Percentiles rank a stretch among this genome's conserved stretches.
Evolutionary conservation across 2,888 invertebrate species (phyloP).

Genomic region (Electrophaes corylata): DNA sequence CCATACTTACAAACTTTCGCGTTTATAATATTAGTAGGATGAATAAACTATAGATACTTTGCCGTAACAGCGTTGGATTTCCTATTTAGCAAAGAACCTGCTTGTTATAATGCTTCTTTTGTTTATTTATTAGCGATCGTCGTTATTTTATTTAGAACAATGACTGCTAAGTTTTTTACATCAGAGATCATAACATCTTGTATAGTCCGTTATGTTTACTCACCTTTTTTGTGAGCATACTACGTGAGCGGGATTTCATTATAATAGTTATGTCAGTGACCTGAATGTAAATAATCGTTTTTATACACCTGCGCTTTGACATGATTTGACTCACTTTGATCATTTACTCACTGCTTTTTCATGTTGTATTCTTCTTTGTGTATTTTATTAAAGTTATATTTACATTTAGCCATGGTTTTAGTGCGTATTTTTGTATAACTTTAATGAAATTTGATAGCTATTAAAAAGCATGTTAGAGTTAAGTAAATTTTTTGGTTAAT

Average conservation of each 20-base stretch:
- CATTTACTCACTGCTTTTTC: not conserved
- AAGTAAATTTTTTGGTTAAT: too few species aligned
- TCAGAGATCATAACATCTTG: constrained; percentile 27
- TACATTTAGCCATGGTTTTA: not conserved
- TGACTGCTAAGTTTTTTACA: constrained; percentile 7
- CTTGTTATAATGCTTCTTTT: not conserved
- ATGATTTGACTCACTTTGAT: not conserved
- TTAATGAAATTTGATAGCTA: too few species aligned
- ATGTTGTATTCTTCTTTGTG: not conserved
- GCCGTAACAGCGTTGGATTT: too few species aligned
- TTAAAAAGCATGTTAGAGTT: too few species aligned
- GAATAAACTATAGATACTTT: too few species aligned
- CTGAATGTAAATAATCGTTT: constrained; percentile 21
- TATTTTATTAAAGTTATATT: not conserved
- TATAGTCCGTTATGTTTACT: constrained; percentile 32
- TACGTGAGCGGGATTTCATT: constrained; percentile 33
- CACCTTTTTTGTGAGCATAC: constrained; percentile 36
- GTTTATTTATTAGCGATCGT: not conserved
- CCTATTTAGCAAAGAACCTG: not conserved
- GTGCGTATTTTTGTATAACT: not conserved
- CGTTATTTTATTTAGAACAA: not conserved
- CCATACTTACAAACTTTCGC: too few species aligned
- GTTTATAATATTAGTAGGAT: too few species aligned
- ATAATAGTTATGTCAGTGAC: constrained; percentile 35
- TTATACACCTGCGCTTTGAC: not conserved